Percentiles rank a stretch among this genome's conserved stretches.
phyloP scores from a whole-genome alignment of 1,140 invertebrate genomes.

The Liolophura sinensis region DNA sequence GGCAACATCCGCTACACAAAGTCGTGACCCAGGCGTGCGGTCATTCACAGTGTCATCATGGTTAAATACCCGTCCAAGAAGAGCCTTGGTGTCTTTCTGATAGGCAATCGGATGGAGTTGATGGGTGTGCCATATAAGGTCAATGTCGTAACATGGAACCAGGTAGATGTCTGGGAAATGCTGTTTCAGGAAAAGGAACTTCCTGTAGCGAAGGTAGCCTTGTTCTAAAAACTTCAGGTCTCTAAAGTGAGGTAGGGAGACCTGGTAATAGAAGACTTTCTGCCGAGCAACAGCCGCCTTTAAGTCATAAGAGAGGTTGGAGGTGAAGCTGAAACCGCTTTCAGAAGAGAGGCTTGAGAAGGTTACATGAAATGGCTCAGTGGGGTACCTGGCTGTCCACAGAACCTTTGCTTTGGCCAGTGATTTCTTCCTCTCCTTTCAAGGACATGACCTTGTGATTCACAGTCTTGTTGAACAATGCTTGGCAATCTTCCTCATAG shows the following conservation, averaged over 20 bases:
- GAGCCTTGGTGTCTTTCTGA: slow-evolving; percentile 50
- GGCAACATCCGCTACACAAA: slow-evolving; percentile 34
- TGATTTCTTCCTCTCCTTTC: slow-evolving; percentile 19
- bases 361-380: slow-evolving; percentile 37
- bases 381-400: slow-evolving; percentile 39
- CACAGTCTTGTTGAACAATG: slow-evolving; percentile 49
- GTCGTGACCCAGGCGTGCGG: slow-evolving; percentile 53
- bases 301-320: slow-evolving; percentile 52
- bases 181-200: slow-evolving; percentile 59
- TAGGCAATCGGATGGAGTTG: slow-evolving; percentile 59
- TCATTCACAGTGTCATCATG: slow-evolving; percentile 62
- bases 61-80: slow-evolving; percentile 54
- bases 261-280: slow-evolving; percentile 56
- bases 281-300: slow-evolving; percentile 56
- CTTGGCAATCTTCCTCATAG: slow-evolving; percentile 58
- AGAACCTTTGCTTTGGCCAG: slow-evolving; percentile 28
- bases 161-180: slow-evolving; percentile 56
- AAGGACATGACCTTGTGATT: slow-evolving; percentile 55
- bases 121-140: slow-evolving; percentile 62
- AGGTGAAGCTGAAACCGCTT: slow-evolving; percentile 11
- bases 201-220: slow-evolving; percentile 58
- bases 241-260: slow-evolving; percentile 61
- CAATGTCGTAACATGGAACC: slow-evolving; percentile 63
- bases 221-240: slow-evolving; percentile 56
- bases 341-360: slow-evolving; percentile 1